Base-by-base conservation (phyloP, 2,888 invertebrate genomes). In the Pachymerium ferrugineum region DNA sequence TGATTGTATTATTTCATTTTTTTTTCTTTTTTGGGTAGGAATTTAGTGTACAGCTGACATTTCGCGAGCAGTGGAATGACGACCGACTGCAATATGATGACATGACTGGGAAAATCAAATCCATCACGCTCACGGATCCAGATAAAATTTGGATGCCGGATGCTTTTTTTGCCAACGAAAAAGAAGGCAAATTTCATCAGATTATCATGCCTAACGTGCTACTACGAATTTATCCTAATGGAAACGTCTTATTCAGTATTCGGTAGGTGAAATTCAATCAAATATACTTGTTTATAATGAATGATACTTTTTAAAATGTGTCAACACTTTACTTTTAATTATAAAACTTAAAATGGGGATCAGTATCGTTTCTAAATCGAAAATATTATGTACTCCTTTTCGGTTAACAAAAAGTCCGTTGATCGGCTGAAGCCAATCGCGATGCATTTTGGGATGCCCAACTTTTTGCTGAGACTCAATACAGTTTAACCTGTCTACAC, bases 91-190 rank as follows among this genome's bases (percentile, higher is more conserved):
- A 81, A 68, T 83, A 80, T 77, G 79, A 80, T 76, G 80, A 80
- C 73, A 74, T 76, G 69, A 70, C 74, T 14, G 79, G 79, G 42
- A 77, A 78, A 68, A 77, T 94, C 76, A 93, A 93, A 84, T 95
- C 95, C 86, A 87, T 95, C 77, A 94, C 95, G 74, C 86, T 96
- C 81, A 94, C 96, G 74, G 96, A 97, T 84, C 93, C 95, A 74
- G 93, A 92, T 85, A 89, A 94, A 79, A 94, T 97, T 75, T 98
- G 97, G 97, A 96, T 97, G 91, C 97, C 97, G 35, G 97, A 98
- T 86, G 93, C 97, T 83, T 85, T 84, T 77, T 84, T 84, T 77
- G 80, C 84, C 76, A 85, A 85, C 74, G 85, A 85, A 78, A 85
- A 85, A 78, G 81, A 82, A 72, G 85, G 84, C 14, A 82, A 82